phyloP scores from a whole-genome alignment of 2,113 vertebrate species.

The Suricata suricatta region DNA sequence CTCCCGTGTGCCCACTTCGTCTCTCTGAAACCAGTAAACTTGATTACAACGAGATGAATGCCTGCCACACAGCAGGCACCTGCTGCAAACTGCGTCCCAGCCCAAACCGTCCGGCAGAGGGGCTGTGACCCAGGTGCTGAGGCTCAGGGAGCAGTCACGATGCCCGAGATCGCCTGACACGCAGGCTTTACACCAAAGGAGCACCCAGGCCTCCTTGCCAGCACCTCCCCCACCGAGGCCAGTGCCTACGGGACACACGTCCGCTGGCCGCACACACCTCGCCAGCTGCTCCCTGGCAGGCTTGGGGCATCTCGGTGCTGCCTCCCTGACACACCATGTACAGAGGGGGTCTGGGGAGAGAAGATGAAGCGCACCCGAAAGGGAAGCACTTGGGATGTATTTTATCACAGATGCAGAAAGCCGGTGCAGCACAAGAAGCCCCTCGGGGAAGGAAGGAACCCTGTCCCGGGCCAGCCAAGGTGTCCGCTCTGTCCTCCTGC shows the following conservation, averaged over 20 bases:
- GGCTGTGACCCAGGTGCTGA: not conserved
- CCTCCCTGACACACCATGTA: not conserved
- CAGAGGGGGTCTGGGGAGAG: not conserved
- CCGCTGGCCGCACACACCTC: rapidly evolving
- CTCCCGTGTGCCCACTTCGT: rapidly evolving
- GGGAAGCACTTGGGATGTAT: not conserved
- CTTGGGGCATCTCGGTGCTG: not conserved
- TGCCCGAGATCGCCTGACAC: not conserved
- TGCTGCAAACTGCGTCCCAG: not conserved
- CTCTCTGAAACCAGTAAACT: not conserved
- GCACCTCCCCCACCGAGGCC: not conserved
- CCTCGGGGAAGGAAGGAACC: not conserved
- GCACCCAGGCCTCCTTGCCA: not conserved
- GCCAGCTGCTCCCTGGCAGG: not conserved
- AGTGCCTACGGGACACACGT: rapidly evolving
- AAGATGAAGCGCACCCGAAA: not conserved
- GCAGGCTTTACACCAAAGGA: rapidly evolving
- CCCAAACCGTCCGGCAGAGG: not conserved
- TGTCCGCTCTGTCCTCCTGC: not conserved
- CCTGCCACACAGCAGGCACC: not conserved
- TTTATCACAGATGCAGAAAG: not conserved
- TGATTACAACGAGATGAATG: rapidly evolving
- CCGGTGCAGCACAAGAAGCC: not conserved
- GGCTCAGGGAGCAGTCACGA: not conserved
- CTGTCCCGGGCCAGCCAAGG: not conserved